Evolutionary conservation across 2,113 vertebrate species (phyloP).

Genomic region (Eonycteris spelaea): DNA sequence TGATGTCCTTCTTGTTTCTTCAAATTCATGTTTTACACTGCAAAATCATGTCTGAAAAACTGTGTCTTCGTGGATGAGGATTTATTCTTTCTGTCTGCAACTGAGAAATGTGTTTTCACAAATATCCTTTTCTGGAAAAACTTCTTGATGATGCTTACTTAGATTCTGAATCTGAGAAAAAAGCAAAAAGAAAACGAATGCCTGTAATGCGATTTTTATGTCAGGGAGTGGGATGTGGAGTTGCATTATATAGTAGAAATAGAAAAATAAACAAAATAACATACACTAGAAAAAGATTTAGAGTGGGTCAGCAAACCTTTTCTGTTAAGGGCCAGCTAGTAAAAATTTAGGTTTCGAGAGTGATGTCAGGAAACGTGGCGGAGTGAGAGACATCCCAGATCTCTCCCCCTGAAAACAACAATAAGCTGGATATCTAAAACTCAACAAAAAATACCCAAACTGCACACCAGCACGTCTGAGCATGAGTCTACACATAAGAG

Average conservation of each 20-base stretch:
- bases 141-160: neutral
- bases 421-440: no score
- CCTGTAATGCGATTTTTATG: neutral
- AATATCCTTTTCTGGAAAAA: conserved; percentile 30
- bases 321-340: neutral
- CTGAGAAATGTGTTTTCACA: conserved; percentile 22
- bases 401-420: no score
- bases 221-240: neutral
- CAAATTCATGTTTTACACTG: conserved; percentile 10
- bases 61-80: neutral
- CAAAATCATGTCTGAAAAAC: conserved; percentile 22
- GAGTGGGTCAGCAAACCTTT: neutral
- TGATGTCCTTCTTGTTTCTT: neutral
- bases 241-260: neutral
- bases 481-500: no score
- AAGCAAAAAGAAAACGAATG: neutral
- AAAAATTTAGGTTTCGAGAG: neutral
- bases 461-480: no score
- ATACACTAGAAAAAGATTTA: neutral
- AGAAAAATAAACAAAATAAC: neutral
- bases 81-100: neutral
- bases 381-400: no score
- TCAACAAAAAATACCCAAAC: no score
- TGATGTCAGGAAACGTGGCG: no score
- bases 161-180: neutral